Base-by-base conservation (phyloP, 2,797 vertebrate species). In the Pipistrellus pygmaeus region DNA sequence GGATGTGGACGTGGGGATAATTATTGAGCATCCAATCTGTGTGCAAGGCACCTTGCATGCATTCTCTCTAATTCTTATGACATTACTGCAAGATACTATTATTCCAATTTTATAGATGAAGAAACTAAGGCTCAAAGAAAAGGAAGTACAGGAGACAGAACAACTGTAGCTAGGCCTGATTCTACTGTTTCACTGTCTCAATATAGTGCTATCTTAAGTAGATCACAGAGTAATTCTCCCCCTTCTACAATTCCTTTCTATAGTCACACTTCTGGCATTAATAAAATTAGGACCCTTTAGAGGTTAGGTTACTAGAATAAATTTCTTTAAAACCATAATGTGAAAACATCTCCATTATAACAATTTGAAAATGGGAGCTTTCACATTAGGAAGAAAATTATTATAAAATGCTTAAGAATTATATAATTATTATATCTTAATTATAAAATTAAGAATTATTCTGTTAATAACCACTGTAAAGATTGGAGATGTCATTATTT, bases 251-350 rank as follows among this genome's bases (percentile, higher is more conserved):
- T 41, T 41, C 20, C 60, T 95, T 68, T 90, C 78, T 64, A 35
- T 80, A 78, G 17, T 35, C 15, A 38, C 9, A 8, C n/a, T 88
- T 73, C 51, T 64, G 46, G 32, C 14, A 93, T 71, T 91, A 48
- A 69, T 77, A 83, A 81, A 77, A 83, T 82, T 71, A 64, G 30
- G 82, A 85, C 2, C 32, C 75, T 53, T 76, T 89, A 82, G 78
- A 85, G 30, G 88, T 93, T 87, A 69, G 38, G 57, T 82, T 88
- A 85, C 30, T 89, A 76, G 20, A 94, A 87, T 68, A 93, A 69
- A 93, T 92, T 91, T 85, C 35, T 90, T 86, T 94, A 60, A 94
- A 88, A 85, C 9, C 55, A 44, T 85, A 90, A 77, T 20, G 8
- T 71, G 76, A 73, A 93, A 75, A n/a, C 20, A 44, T 76, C 94